Base-by-base conservation (phyloP, 2,113 vertebrate species). In the Paradisaea rubra region DNA sequence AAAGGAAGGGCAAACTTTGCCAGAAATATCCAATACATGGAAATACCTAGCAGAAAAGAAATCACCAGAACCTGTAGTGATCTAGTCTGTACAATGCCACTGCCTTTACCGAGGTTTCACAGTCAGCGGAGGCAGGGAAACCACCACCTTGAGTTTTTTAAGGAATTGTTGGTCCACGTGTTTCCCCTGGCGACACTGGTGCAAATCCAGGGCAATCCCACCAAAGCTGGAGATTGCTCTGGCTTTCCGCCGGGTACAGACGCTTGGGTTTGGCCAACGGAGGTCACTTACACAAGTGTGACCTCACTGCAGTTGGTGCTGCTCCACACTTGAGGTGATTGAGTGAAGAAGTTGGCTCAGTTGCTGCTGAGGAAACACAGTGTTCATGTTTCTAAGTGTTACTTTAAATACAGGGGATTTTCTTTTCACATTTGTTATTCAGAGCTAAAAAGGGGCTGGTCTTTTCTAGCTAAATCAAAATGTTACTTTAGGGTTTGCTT, bases 171-270 rank as follows among this genome's bases (percentile, higher is more conserved):
- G 56, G 41, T 45, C 56, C 72, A 71, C 3, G 7, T 22, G 23
- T 94, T 93, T 91, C 79, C 82, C 49, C 33, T 69, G 63, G 79
- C 0, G 42, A 74, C 44, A 41, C 24, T 30, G 61, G 72, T 94
- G 82, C 65, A 94, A 97, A 94, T 93, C 91, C 89, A 83, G 63
- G 63, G 71, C 68, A 91, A 87, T 81, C 54, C 65, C 71, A 85
- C 74, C 63, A 61, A 88, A 91, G 57, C 44, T 60, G 61, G 76
- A 90, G 82, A 11, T 45, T 70, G 60, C n/a, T 53, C 24, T 5
- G 30, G 64, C 37, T 90, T 88, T 93, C 56, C 1, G 2, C 41
- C 6, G 41, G 28, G 12, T 73, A 30, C 5, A 21, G 72, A 30
- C 0, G 0, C 78, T 54, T 90, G 64, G 37, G 44, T 83, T 86